These are phyloP conservation scores for Morelia viridis DNA, from an alignment of 2,797 vertebrate genomes.

Conservation along the genomic window DNA sequence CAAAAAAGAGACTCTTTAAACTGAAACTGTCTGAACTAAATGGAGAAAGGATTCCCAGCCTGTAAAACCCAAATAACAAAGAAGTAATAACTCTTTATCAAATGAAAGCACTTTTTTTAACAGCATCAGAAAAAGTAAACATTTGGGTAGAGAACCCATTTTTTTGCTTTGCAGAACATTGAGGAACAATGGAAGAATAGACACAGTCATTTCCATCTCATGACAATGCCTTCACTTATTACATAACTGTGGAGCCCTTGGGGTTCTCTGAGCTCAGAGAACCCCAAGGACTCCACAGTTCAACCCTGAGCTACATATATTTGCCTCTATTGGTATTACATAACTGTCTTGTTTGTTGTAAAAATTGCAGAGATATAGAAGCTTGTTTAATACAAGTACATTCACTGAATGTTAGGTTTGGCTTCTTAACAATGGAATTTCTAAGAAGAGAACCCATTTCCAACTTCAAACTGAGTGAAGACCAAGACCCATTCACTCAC, in stretches of 20 bases:
- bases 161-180: neutral
- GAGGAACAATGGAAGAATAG: neutral
- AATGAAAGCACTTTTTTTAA: too few species aligned
- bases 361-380: neutral
- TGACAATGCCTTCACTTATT: neutral
- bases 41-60: too few species aligned
- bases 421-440: neutral
- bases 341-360: neutral
- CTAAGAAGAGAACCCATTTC: neutral
- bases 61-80: neutral
- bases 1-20: neutral
- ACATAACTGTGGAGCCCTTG: neutral
- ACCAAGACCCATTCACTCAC: neutral
- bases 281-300: too few species aligned
- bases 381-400: neutral
- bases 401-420: neutral
- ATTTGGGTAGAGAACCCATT: too few species aligned
- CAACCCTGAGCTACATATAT: too few species aligned
- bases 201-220: neutral
- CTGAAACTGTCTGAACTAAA: neutral
- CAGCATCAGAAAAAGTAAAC: too few species aligned
- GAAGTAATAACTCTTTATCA: too few species aligned
- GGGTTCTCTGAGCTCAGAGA: too few species aligned
- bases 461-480: neutral
- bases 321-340: neutral